These are phyloP conservation scores for Austrolebias charrua DNA, from an alignment of 2,797 vertebrate genomes.

Conservation along the genomic window DNA sequence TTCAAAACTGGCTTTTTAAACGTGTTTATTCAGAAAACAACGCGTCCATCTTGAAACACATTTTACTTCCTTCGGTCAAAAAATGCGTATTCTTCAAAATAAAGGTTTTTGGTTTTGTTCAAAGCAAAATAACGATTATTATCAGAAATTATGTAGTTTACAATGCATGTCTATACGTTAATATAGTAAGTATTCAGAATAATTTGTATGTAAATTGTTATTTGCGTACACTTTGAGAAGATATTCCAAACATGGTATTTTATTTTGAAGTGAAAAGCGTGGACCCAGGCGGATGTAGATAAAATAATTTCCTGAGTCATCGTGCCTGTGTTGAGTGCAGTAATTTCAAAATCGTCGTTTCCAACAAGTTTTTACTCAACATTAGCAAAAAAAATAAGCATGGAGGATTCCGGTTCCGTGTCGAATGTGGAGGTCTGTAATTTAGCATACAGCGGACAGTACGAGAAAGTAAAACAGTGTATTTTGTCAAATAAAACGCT, in stretches of 20 bases:
- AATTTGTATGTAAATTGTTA: neutral
- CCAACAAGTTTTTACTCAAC: neutral
- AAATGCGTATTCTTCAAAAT: slow-evolving; percentile 38
- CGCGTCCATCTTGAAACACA: neutral
- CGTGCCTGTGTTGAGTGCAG: slow-evolving; percentile 19
- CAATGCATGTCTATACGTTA: neutral
- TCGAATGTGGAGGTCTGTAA: slow-evolving; percentile 91
- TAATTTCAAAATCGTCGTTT: neutral
- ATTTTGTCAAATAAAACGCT: slow-evolving; percentile 84
- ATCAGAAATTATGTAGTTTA: neutral
- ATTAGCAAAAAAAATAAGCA: slow-evolving; percentile 35
- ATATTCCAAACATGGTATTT: slow-evolving; percentile 4
- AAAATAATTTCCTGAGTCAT: slow-evolving; percentile 66
- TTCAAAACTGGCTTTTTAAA: neutral
- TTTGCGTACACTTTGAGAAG: neutral
- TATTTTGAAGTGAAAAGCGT: slow-evolving; percentile 51
- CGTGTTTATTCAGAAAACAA: neutral
- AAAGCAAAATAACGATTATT: accelerated
- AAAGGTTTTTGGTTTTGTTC: neutral
- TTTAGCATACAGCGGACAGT: slow-evolving; percentile 85
- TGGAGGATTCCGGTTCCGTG: slow-evolving; percentile 80
- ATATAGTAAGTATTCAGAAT: no score
- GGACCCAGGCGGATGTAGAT: slow-evolving; percentile 40
- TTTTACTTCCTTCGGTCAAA: slow-evolving; percentile 37
- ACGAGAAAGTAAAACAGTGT: slow-evolving; percentile 83